Base-by-base conservation (phyloP, 2,797 vertebrate species). In the Sparidentex hasta region DNA sequence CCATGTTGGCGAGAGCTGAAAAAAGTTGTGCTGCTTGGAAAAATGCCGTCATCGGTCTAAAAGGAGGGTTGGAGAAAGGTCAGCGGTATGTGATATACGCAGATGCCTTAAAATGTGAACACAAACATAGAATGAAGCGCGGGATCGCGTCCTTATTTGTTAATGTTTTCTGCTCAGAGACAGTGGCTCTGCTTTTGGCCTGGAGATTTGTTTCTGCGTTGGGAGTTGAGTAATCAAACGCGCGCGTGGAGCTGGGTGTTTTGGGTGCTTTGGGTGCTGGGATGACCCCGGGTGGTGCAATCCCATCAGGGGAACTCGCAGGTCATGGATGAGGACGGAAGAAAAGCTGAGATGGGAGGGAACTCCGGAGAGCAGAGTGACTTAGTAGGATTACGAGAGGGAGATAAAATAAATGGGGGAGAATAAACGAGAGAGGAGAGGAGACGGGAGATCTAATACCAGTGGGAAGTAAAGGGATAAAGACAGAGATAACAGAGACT, bases 221-320 rank as follows among this genome's bases (percentile, higher is more conserved):
- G n/a, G 13, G 52, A 33, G 18, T 77, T 73, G 57, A 80, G 57
- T 82, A 78, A 76, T 76, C 81, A 74, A 76, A 71, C 66, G 72
- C 65, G 74, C 47, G 48, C 51, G 71, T 52, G 65, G 25, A 64
- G 70, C 50, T 66, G 56, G 72, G 72, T 87, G 82, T 80, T 83
- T 69, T 77, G 82, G 81, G 87, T 83, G 74, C 71, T 83, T 69
- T 77, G 82, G 81, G 87, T 83, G 74, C 71, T 58, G 6, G 72
- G 69, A 74, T 51, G 79, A 91, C 84, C 82, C 54, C 2, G 64
- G 52, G 70, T 71, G 77, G 51, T 81, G 52, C 82, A 90, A 88
- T 92, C 90, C 80, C 88, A 66, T 90, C 84, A 90, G 70, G 67
- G 56, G 77, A 71, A 64, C 41, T 67, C 27, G 29, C 65, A 72